phyloP scores from a whole-genome alignment of 2,888 invertebrate species.

The Noctua janthe region DNA sequence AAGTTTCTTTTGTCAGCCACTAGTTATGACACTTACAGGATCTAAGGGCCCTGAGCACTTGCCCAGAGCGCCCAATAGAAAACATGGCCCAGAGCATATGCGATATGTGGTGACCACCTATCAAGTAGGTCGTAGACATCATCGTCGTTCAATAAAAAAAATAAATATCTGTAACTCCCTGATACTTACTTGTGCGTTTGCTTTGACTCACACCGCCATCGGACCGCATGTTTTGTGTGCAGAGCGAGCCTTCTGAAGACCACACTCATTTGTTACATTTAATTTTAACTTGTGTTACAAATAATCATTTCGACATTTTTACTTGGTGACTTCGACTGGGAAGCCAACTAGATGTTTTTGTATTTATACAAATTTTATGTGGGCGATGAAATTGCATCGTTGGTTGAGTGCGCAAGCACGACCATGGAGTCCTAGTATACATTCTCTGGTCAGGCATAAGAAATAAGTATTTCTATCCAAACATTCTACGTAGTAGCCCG shows the following conservation, averaged over 20 bases:
- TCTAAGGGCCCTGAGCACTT: not conserved
- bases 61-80: too few relatives aligned
- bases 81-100: not conserved
- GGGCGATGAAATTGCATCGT: not conserved
- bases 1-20: too few relatives aligned
- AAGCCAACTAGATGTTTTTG: slow-evolving; percentile 64
- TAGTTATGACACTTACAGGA: too few relatives aligned
- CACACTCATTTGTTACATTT: slow-evolving; percentile 66
- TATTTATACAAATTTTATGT: not conserved
- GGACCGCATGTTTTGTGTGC: slow-evolving; percentile 33
- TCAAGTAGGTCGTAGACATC: not conserved
- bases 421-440: not conserved
- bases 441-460: not conserved
- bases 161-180: not conserved
- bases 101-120: not conserved
- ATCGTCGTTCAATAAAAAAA: not conserved
- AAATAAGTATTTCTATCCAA: not conserved
- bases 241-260: slow-evolving; percentile 55
- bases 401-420: not conserved
- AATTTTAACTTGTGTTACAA: slow-evolving; percentile 36
- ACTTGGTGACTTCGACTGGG: slow-evolving; percentile 42
- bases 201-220: slow-evolving; percentile 49
- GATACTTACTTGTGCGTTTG: slow-evolving; percentile 66
- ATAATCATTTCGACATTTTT: slow-evolving; percentile 36
- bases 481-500: too few relatives aligned